A percentile compares a stretch with the other conserved stretches of the same genome.
Evolutionary conservation across 1,140 invertebrate genomes (phyloP).

Genomic region (Limonius californicus): DNA sequence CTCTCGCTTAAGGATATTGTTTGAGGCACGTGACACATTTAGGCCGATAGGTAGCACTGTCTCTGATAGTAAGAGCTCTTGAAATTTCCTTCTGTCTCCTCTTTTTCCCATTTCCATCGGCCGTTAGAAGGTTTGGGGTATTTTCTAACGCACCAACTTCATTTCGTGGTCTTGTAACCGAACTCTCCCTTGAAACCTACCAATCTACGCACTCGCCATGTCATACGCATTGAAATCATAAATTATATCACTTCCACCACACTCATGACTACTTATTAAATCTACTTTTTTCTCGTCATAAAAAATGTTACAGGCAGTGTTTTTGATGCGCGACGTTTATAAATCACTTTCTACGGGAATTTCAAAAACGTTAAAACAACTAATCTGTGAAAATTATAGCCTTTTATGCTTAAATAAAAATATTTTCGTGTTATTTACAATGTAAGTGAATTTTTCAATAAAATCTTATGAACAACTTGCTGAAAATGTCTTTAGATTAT

Average conservation of each 20-base stretch:
- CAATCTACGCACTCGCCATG: neutral
- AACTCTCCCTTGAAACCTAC: neutral
- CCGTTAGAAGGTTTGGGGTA: neutral
- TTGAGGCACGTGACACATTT: slow-evolving; percentile 38
- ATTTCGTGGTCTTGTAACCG: slow-evolving; percentile 8
- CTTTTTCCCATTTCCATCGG: slow-evolving; percentile 11
- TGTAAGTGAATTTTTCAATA: no score
- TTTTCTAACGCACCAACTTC: slow-evolving; percentile 11
- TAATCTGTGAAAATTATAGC: no score
- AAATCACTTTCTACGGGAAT: no score
- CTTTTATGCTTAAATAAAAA: no score
- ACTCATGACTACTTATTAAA: neutral
- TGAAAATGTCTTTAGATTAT: no score
- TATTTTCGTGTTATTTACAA: no score
- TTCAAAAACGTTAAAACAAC: no score
- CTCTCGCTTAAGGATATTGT: slow-evolving; percentile 37
- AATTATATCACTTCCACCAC: neutral
- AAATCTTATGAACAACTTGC: no score
- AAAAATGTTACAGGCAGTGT: no score
- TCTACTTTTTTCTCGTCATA: neutral
- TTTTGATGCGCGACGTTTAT: no score
- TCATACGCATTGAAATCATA: neutral
- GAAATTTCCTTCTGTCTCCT: slow-evolving; percentile 16
- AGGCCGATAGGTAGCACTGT: slow-evolving; percentile 26
- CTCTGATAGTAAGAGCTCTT: slow-evolving; percentile 30